Evolutionary conservation across 1,140 invertebrate species (phyloP).

Genomic region (Sminthurides bifidus): DNA sequence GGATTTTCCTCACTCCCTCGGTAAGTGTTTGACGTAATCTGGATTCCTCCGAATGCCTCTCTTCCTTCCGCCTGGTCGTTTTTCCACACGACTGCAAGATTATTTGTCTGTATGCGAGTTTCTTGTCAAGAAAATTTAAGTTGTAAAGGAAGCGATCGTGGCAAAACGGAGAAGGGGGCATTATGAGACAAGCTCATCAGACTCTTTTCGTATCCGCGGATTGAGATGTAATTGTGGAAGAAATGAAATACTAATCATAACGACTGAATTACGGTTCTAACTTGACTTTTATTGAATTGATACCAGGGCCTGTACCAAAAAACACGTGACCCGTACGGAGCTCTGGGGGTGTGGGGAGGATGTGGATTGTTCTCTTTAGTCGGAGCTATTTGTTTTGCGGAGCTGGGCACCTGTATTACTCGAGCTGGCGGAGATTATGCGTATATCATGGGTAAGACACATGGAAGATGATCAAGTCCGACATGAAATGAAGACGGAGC

Average conservation of each 20-base stretch:
- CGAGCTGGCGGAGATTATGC: conserved; percentile 79
- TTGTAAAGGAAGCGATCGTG: too few species aligned
- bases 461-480: neutral
- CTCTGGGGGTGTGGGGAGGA: conserved; percentile 57
- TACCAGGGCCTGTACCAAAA: conserved; percentile 49
- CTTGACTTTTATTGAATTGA: neutral
- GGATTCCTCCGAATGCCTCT: neutral
- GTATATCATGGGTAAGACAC: conserved; percentile 53
- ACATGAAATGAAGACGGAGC: neutral
- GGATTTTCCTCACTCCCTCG: conserved; percentile 66
- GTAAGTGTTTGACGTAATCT: conserved; percentile 13
- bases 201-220: too few species aligned
- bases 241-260: neutral
- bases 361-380: conserved; percentile 62
- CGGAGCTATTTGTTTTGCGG: conserved; percentile 66
- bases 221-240: too few species aligned
- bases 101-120: too few species aligned
- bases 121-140: too few species aligned
- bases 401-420: conserved; percentile 53
- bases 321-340: conserved; percentile 45
- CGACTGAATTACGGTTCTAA: neutral
- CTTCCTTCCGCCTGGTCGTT: neutral
- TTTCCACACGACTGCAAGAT: too few species aligned
- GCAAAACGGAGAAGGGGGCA: too few species aligned
- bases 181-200: too few species aligned